A percentile compares a stretch with the other conserved stretches of the same genome.
Evolutionary conservation across 2,888 invertebrate species (phyloP).

Genomic region (Ectemnius cavifrons): DNA sequence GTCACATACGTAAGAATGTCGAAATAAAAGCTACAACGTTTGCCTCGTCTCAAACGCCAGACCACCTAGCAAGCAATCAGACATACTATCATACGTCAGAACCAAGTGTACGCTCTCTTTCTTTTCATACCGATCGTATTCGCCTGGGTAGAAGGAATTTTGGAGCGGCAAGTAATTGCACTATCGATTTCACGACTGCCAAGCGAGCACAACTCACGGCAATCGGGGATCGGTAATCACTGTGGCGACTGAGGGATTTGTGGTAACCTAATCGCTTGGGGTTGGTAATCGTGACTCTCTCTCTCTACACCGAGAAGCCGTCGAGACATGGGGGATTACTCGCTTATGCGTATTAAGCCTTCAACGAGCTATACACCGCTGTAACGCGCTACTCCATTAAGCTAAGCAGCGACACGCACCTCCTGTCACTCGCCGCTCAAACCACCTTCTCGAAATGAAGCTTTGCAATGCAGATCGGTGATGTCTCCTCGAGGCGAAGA

Average conservation of each 20-base stretch:
- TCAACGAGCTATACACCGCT: slow-evolving; percentile 50
- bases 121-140: too few species aligned
- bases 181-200: slow-evolving; percentile 11
- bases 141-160: too few species aligned
- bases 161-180: not conserved
- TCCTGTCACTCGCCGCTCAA: not conserved
- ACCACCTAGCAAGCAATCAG: too few species aligned
- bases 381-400: slow-evolving; percentile 48
- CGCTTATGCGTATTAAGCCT: slow-evolving; percentile 58
- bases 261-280: slow-evolving; percentile 52
- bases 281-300: slow-evolving; percentile 50
- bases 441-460: slow-evolving; percentile 21
- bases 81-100: too few species aligned
- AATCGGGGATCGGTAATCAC: slow-evolving; percentile 38
- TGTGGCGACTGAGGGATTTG: slow-evolving; percentile 48
- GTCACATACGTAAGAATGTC: too few species aligned
- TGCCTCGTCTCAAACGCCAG: too few species aligned
- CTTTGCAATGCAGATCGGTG: not conserved
- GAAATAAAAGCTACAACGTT: too few species aligned
- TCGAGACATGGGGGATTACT: slow-evolving; percentile 52
- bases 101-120: too few species aligned
- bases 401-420: slow-evolving; percentile 28
- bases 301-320: slow-evolving; percentile 41
- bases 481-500: too few species aligned
- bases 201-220: slow-evolving; percentile 11